phyloP scores from a whole-genome alignment of 2,113 vertebrate genomes.

The Malurus alboscapulatus region DNA sequence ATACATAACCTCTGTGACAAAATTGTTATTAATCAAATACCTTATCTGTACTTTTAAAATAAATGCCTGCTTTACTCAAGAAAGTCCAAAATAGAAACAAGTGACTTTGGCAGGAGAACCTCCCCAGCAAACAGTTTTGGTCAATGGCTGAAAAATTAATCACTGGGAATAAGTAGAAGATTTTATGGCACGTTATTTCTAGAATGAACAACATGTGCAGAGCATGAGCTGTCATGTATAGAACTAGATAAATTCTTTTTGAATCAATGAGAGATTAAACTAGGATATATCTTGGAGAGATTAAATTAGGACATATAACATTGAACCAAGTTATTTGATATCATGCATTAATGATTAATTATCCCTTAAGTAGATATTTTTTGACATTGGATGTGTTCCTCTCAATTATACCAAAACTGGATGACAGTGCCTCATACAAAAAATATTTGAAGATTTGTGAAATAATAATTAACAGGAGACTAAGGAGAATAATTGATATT shows the following conservation, averaged over 20 bases:
- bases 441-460: not conserved
- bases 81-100: not conserved
- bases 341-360: not conserved
- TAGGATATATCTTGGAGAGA: not conserved
- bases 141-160: not conserved
- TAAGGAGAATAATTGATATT: not conserved
- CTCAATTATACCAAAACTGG: not conserved
- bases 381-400: not conserved
- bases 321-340: not conserved
- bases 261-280: not conserved
- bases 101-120: not conserved
- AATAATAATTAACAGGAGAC: not conserved
- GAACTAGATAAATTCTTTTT: not conserved
- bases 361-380: not conserved
- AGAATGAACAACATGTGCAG: not conserved
- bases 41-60: not conserved
- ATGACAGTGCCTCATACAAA: not conserved
- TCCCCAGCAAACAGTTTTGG: not conserved
- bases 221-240: not conserved
- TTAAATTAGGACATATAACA: not conserved
- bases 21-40: not conserved
- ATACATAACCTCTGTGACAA: not conserved
- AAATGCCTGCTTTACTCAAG: not conserved
- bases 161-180: not conserved
- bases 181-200: not conserved